Percentiles rank a stretch among this genome's conserved stretches.
Evolutionary conservation across 2,113 vertebrate genomes (phyloP).

Genomic region (Aegypius monachus): DNA sequence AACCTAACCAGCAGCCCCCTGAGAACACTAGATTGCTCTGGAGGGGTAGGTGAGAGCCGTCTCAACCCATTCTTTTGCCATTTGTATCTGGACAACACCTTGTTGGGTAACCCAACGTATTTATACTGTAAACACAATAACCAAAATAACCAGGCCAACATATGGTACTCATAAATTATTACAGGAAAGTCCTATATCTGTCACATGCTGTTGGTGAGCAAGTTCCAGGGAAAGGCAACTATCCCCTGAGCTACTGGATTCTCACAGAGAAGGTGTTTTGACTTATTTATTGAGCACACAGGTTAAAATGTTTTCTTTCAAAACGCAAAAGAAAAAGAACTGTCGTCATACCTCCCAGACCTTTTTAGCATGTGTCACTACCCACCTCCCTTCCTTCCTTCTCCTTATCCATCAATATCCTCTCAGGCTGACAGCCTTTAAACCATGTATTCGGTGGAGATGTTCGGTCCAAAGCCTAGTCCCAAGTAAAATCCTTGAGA

Average conservation of each 20-base stretch:
- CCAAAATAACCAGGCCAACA: slow-evolving; percentile 2
- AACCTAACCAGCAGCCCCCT: not conserved
- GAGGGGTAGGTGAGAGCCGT: not conserved
- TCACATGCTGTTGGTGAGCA: not conserved
- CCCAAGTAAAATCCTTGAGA: not conserved
- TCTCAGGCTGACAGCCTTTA: not conserved
- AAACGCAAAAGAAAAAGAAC: not conserved
- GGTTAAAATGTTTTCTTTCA: not conserved
- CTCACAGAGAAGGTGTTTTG: not conserved
- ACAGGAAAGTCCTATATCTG: not conserved
- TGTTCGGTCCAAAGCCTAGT: not conserved
- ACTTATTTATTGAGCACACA: not conserved
- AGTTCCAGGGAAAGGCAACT: not conserved
- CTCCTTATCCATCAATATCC: not conserved
- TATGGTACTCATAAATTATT: slow-evolving; percentile 47
- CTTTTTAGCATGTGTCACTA: not conserved
- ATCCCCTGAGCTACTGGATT: not conserved
- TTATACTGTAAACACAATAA: not conserved
- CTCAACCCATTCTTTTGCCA: not conserved
- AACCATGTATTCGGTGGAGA: not conserved
- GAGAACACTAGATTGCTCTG: not conserved
- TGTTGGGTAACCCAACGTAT: not conserved
- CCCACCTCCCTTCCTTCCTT: not conserved
- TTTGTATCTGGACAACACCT: not conserved
- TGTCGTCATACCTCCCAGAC: not conserved